Conservation (phyloP, 2,888 invertebrate species). For the Odontothrips loti region DNA sequence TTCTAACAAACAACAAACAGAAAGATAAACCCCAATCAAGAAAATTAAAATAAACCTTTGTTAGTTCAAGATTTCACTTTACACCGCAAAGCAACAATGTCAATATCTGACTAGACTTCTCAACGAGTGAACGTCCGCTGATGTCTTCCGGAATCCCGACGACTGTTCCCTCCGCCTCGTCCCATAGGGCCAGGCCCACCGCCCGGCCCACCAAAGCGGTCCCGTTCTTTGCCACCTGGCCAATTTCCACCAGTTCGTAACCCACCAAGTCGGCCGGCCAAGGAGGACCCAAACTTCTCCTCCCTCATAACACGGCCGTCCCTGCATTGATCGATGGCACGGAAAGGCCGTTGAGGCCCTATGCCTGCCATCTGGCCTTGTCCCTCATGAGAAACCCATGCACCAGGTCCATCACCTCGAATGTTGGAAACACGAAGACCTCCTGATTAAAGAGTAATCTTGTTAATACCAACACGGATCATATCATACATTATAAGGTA, state of each 20-base stretch:
- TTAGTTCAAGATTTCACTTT: conserved; percentile 11
- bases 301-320: not conserved
- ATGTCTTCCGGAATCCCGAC: not conserved
- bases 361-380: not conserved
- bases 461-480: too few relatives aligned
- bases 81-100: not conserved
- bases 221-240: not conserved
- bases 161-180: not conserved
- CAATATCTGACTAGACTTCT: not conserved
- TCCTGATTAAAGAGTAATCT: not conserved
- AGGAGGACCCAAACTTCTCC: not conserved
- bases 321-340: not conserved
- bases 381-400: not conserved
- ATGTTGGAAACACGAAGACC: not conserved
- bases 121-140: conserved; percentile 18
- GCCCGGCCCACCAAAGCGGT: not conserved
- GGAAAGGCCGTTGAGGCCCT: not conserved
- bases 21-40: not conserved
- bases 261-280: not conserved
- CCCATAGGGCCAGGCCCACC: not conserved
- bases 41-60: not conserved
- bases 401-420: not conserved
- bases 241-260: not conserved
- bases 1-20: not conserved
- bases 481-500: not conserved